phyloP scores from a whole-genome alignment of 1,140 invertebrate genomes.

The Cydia fagiglandana region DNA sequence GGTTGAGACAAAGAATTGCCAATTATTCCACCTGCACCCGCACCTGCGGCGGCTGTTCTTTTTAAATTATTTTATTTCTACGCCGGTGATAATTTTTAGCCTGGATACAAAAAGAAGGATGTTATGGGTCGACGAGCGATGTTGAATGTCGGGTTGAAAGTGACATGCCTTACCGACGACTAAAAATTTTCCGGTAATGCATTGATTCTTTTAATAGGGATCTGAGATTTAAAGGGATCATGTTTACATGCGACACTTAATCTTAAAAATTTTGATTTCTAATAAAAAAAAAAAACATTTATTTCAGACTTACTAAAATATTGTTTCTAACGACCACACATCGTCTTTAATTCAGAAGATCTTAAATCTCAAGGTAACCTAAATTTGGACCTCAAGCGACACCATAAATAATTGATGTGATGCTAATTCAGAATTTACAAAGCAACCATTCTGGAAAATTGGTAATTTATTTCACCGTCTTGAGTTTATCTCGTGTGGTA shows the following conservation, averaged over 20 bases:
- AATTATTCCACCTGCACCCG: constrained; percentile 77
- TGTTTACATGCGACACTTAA: too few species aligned
- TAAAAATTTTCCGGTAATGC: not conserved
- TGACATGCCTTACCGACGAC: constrained; percentile 1
- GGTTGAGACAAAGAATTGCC: constrained; percentile 77
- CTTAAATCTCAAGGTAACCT: not conserved
- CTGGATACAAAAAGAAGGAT: constrained; percentile 30
- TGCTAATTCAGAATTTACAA: constrained; percentile 30
- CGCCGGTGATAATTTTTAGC: constrained; percentile 69
- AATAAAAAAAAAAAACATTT: too few species aligned
- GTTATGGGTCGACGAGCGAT: constrained; percentile 22
- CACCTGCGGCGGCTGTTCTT: constrained; percentile 73
- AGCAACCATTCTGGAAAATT: constrained; percentile 31
- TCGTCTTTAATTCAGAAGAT: not conserved
- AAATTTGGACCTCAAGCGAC: not conserved
- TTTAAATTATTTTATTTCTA: constrained; percentile 71
- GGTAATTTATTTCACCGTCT: constrained; percentile 30
- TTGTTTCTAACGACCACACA: not conserved
- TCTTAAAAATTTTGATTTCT: too few species aligned
- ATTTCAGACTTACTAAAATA: too few species aligned
- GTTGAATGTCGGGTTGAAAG: constrained; percentile 9
- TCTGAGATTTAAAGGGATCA: not conserved
- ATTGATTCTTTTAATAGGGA: not conserved
- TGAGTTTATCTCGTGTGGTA: constrained; percentile 11
- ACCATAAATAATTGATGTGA: constrained; percentile 50